Evolutionary conservation across 2,888 invertebrate genomes (phyloP).

Genomic region (Imbricaverruca yamaguchii): DNA sequence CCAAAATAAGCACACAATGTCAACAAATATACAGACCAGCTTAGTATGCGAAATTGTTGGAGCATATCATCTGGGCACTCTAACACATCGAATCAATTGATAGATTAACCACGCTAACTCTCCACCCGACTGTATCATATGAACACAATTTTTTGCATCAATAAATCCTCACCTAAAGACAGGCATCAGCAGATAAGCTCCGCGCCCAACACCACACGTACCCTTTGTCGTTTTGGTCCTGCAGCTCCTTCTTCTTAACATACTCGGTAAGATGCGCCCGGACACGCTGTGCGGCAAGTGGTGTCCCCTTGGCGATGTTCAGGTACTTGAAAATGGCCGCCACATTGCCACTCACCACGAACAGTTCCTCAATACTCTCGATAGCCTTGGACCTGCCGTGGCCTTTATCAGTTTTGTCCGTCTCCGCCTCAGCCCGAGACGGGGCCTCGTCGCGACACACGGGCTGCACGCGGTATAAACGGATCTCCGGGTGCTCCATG

Average conservation of each 20-base stretch:
- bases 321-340: background rate
- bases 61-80: too few relatives aligned
- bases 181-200: background rate
- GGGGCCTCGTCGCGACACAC: background rate
- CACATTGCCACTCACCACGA: constrained; percentile 6
- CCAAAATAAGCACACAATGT: too few relatives aligned
- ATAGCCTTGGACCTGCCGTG: constrained; percentile 31
- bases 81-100: too few relatives aligned
- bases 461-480: constrained; percentile 29
- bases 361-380: constrained; percentile 1
- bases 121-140: too few relatives aligned
- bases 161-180: too few relatives aligned
- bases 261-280: constrained; percentile 62
- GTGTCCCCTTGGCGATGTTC: constrained; percentile 49
- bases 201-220: background rate
- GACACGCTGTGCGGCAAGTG: constrained; percentile 55
- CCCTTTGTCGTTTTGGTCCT: constrained; percentile 42
- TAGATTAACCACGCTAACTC: too few relatives aligned
- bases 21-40: too few relatives aligned
- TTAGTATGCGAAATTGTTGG: too few relatives aligned
- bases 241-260: constrained; percentile 56
- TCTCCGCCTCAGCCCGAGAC: background rate
- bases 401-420: background rate
- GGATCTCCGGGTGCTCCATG: constrained; percentile 39
- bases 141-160: too few relatives aligned